phyloP scores from a whole-genome alignment of 2,888 invertebrate genomes.

The Lordiphosa andalusiaca region DNA sequence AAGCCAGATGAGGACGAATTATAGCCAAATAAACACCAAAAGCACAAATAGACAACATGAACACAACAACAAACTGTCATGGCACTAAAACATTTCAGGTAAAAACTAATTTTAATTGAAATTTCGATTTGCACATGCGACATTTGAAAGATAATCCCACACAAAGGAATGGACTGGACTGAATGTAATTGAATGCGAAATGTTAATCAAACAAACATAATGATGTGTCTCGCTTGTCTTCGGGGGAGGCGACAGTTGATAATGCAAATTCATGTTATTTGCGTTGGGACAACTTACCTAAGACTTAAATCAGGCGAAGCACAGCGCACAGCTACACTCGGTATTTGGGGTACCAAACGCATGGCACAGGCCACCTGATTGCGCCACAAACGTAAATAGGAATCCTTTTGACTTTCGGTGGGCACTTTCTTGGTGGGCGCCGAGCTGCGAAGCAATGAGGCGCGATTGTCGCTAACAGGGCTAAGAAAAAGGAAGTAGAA shows the following conservation, averaged over 20 bases:
- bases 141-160: slow-evolving; percentile 6
- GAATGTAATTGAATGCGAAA: slow-evolving; percentile 43
- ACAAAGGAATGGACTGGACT: slow-evolving; percentile 17
- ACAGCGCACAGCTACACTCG: slow-evolving; percentile 92
- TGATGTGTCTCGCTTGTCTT: slow-evolving; percentile 14
- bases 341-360: slow-evolving; percentile 95
- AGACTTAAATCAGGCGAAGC: slow-evolving; percentile 95
- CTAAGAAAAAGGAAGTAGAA: slow-evolving; percentile 81
- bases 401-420: slow-evolving; percentile 90
- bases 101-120: neutral
- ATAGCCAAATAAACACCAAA: neutral
- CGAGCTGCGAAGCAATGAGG: slow-evolving; percentile 93
- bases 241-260: neutral
- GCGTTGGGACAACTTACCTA: slow-evolving; percentile 83
- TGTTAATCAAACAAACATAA: slow-evolving; percentile 49
- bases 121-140: slow-evolving; percentile 11
- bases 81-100: slow-evolving; percentile 8
- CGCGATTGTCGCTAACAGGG: slow-evolving; percentile 97
- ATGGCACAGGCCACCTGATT: slow-evolving; percentile 98
- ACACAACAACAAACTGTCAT: slow-evolving; percentile 17
- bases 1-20: no score
- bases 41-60: slow-evolving; percentile 19
- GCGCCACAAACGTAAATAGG: slow-evolving; percentile 98
- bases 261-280: slow-evolving; percentile 7
- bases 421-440: slow-evolving; percentile 93